Conservation (phyloP, 2,113 vertebrate species). For the Lutjanus erythropterus region DNA sequence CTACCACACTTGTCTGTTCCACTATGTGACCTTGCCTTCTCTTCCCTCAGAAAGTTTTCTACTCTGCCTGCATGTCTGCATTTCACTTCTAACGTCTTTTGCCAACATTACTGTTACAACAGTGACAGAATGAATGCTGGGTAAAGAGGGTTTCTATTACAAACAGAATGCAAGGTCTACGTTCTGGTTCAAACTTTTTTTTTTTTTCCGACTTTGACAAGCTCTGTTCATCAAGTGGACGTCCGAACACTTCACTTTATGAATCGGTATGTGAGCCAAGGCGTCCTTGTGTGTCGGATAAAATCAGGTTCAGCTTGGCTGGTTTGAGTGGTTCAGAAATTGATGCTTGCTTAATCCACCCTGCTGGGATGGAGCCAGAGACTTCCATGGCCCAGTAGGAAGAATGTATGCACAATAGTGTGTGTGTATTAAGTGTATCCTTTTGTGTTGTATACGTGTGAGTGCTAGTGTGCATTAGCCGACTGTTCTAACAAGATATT, state of each 20-base stretch:
- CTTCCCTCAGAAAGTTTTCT: neutral
- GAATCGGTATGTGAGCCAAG: constrained; percentile 4
- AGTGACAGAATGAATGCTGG: neutral
- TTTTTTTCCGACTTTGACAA: constrained; percentile 5
- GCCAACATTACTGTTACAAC: neutral
- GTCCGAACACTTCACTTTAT: neutral
- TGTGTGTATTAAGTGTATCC: neutral
- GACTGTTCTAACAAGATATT: neutral
- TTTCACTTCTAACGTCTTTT: neutral
- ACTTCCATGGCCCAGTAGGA: neutral
- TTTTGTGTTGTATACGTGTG: neutral
- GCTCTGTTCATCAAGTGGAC: neutral
- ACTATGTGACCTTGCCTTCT: neutral
- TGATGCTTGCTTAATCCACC: neutral
- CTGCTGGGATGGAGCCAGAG: neutral
- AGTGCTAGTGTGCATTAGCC: neutral
- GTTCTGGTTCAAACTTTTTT: neutral
- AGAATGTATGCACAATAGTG: no score
- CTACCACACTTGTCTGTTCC: neutral
- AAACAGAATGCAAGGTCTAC: neutral
- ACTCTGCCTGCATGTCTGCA: neutral
- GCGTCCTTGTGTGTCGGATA: neutral
- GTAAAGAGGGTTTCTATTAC: neutral
- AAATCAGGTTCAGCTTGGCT: neutral
- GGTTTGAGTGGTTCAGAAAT: neutral